Conservation (phyloP, 2,113 vertebrate species). For the Albula goreensis region DNA sequence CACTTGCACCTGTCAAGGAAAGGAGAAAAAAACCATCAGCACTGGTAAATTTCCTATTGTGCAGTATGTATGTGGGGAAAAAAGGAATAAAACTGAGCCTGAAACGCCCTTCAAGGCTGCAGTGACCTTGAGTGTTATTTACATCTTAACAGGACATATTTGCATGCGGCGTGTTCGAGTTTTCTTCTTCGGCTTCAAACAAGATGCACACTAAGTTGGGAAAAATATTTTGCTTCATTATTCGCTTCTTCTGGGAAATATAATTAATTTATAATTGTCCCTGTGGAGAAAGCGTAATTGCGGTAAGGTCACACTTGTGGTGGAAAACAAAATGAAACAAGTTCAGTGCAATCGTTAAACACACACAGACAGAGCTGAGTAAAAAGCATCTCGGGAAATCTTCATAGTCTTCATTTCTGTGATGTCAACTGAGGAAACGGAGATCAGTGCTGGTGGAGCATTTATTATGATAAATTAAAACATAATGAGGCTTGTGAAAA, state of each 20-base stretch:
- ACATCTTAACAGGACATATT: conserved; percentile 43
- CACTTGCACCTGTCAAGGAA: conserved; percentile 89
- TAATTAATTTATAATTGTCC: conserved; percentile 66
- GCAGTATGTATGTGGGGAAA: conserved; percentile 26
- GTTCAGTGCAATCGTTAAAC: not conserved
- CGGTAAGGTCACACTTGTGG: conserved; percentile 51
- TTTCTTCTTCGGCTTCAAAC: conserved; percentile 49
- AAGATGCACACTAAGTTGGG: conserved; percentile 33
- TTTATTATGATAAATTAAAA: conserved; percentile 56
- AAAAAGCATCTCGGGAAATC: not conserved
- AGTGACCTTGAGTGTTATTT: conserved; percentile 55
- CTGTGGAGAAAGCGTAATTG: conserved; percentile 59
- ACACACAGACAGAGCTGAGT: not conserved
- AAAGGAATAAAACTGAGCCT: conserved; percentile 16
- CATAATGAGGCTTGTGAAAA: conserved; percentile 22
- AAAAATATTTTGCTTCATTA: conserved; percentile 57
- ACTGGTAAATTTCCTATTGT: conserved; percentile 27
- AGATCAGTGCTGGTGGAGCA: not conserved
- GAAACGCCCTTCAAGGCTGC: conserved; percentile 49
- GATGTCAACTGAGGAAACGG: conserved; percentile 37
- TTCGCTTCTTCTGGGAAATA: conserved; percentile 45
- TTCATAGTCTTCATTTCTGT: conserved; percentile 25
- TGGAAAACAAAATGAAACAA: not conserved
- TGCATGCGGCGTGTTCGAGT: conserved; percentile 35
- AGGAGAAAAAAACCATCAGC: conserved; percentile 43